Conservation (phyloP, 2,888 invertebrate genomes). For the Nymphalis polychloros region DNA sequence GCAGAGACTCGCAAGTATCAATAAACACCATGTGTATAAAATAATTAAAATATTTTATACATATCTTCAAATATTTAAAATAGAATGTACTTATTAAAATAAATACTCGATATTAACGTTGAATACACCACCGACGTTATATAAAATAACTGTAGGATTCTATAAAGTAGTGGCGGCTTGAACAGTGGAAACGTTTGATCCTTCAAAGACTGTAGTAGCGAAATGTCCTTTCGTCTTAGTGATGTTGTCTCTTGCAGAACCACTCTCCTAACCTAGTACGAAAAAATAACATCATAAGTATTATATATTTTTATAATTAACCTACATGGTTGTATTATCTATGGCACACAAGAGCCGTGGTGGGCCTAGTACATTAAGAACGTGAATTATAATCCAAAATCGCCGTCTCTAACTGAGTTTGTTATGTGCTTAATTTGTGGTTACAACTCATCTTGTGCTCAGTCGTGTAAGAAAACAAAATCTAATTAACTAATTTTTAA, state of each 20-base stretch:
- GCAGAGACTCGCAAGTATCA: too few species aligned
- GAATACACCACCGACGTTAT: slow-evolving; percentile 82
- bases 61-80: not conserved
- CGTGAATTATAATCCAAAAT: too few species aligned
- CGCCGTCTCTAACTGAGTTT: too few species aligned
- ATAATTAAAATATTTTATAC: not conserved
- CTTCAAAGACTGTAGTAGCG: slow-evolving; percentile 68
- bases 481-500: too few species aligned
- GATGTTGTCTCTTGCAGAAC: slow-evolving; percentile 41
- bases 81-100: too few species aligned
- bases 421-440: too few species aligned
- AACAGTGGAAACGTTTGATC: slow-evolving; percentile 77
- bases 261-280: slow-evolving; percentile 13
- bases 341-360: too few species aligned
- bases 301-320: not conserved
- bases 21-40: not conserved
- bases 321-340: too few species aligned
- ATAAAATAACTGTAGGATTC: slow-evolving; percentile 74
- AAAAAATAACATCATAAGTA: not conserved
- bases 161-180: slow-evolving; percentile 67
- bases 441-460: too few species aligned
- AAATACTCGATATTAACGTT: slow-evolving; percentile 60
- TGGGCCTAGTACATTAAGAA: too few species aligned
- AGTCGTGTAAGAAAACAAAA: too few species aligned
- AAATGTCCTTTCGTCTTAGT: slow-evolving; percentile 37